Base-by-base conservation (phyloP, 2,888 invertebrate genomes). In the Pharmacophagus antenor region DNA sequence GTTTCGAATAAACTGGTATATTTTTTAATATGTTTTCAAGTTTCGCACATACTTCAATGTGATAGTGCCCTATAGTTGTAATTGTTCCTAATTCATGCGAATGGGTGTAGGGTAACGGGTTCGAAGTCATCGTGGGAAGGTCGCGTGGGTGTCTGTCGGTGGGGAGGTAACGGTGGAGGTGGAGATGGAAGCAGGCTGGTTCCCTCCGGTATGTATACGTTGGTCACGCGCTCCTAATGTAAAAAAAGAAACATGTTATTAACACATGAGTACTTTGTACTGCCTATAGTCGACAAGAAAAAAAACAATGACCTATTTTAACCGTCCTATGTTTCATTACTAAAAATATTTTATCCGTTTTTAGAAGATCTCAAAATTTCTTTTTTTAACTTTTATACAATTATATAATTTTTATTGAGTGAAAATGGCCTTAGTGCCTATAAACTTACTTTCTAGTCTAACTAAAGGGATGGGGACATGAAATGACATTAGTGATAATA, bases 121-220 rank as follows among this genome's bases (percentile, higher is more conserved):
- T 93, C 93, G 68, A 92, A 91, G 79, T 94, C 93, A 71, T 93
- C 93, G 91, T 76, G 93, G 70, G 76, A 92, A 73, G 70, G 90
- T 83, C 78, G 93, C 83, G 73, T 92, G 80, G 74, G 84, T 65
- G 92, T 92, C 5, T 92, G 92, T 58, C 92, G 92, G 50, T 78
- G 80, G 56, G 77, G 80, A n/a, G 37, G 37, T n/a, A 37, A n/a
- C 6, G 86, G 87, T 3, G 85, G 88, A 51, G 93, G 92, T n/a
- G 93, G 92, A 48, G 93, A 92, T 17, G 93, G 92, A 66, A 94
- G 92, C 69, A 95, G 79, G 72, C 94, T 94, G 17, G 94, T 93
- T 58, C 94, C 93, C 82, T 94, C 94, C 18, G 94, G 93, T 76
- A 94, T 93, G 77, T 92, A 93, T 12, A 91, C 86, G 70, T 91